A percentile compares a stretch with the other conserved stretches of the same genome.
Evolutionary conservation across 2,888 invertebrate genomes (phyloP).

Genomic region (Drosophila emarginata): DNA sequence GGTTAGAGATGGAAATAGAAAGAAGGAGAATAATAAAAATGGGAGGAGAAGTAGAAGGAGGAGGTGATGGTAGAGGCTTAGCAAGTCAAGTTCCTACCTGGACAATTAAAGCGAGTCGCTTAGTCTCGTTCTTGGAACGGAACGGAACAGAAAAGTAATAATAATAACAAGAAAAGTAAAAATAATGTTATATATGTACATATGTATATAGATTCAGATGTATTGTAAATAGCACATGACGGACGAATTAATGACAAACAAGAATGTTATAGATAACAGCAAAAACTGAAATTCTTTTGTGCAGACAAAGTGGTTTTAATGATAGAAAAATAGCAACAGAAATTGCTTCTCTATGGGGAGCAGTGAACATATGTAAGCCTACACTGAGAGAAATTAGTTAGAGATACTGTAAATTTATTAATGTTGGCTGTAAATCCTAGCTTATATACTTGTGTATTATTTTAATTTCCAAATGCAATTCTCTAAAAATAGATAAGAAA

Average conservation of each 20-base stretch:
- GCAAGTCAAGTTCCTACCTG: slow-evolving; percentile 40
- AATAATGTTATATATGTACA: slow-evolving; percentile 20
- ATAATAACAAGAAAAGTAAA: slow-evolving; percentile 41
- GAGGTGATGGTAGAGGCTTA: not conserved
- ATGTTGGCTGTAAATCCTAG: too few relatives aligned
- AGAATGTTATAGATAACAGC: slow-evolving; percentile 42
- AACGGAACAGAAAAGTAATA: slow-evolving; percentile 40
- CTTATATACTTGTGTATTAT: too few relatives aligned
- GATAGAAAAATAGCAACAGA: slow-evolving; percentile 40
- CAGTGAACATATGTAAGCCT: slow-evolving; percentile 23
- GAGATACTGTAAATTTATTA: not conserved
- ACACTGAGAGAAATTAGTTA: not conserved
- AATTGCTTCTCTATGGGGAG: slow-evolving; percentile 54
- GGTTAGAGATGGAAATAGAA: slow-evolving; percentile 27
- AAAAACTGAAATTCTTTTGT: slow-evolving; percentile 12
- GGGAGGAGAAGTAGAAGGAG: not conserved
- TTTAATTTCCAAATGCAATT: too few relatives aligned
- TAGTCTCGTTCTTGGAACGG: slow-evolving; percentile 60
- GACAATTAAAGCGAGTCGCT: slow-evolving; percentile 39
- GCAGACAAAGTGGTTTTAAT: slow-evolving; percentile 56
- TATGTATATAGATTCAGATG: not conserved
- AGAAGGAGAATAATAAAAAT: slow-evolving; percentile 10
- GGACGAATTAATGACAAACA: slow-evolving; percentile 59
- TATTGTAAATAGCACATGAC: slow-evolving; percentile 68
- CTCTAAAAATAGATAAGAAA: too few relatives aligned